phyloP scores from a whole-genome alignment of 2,888 invertebrate genomes.

The Fabriciana adippe region DNA sequence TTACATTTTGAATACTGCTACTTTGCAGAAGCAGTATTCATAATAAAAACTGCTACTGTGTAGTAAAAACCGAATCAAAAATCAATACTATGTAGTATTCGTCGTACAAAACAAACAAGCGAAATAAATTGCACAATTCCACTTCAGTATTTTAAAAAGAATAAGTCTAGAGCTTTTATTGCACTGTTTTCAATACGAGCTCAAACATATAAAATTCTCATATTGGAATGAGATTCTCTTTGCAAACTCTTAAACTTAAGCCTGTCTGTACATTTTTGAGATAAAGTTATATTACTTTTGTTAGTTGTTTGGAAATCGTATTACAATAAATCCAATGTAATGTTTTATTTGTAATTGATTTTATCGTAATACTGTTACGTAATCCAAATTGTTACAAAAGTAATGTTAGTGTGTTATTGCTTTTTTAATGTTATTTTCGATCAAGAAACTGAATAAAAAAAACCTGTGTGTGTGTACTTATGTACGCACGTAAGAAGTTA shows the following conservation, averaged over 20 bases:
- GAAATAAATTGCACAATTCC: constrained; percentile 26
- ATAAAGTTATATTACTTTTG: constrained; percentile 26
- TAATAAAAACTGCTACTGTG: too few relatives aligned
- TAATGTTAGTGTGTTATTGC: too few relatives aligned
- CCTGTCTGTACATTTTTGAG: constrained; percentile 23
- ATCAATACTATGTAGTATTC: not conserved
- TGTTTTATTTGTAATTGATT: not conserved
- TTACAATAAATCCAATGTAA: constrained; percentile 10
- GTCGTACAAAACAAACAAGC: constrained; percentile 25
- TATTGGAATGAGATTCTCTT: constrained; percentile 31
- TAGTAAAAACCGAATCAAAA: not conserved
- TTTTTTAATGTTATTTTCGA: too few relatives aligned
- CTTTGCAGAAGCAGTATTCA: not conserved
- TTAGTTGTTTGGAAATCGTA: constrained; percentile 15
- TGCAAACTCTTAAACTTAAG: constrained; percentile 31
- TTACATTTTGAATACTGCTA: not conserved
- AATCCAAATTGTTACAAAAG: too few relatives aligned
- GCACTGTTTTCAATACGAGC: constrained; percentile 34
- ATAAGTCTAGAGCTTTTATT: constrained; percentile 33
- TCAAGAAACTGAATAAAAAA: too few relatives aligned
- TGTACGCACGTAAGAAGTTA: too few relatives aligned
- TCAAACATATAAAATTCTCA: constrained; percentile 32
- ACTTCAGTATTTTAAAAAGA: constrained; percentile 25
- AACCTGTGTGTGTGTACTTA: too few relatives aligned
- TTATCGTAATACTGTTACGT: not conserved